Conservation (phyloP, 2,113 vertebrate genomes). For the Talpa occidentalis region DNA sequence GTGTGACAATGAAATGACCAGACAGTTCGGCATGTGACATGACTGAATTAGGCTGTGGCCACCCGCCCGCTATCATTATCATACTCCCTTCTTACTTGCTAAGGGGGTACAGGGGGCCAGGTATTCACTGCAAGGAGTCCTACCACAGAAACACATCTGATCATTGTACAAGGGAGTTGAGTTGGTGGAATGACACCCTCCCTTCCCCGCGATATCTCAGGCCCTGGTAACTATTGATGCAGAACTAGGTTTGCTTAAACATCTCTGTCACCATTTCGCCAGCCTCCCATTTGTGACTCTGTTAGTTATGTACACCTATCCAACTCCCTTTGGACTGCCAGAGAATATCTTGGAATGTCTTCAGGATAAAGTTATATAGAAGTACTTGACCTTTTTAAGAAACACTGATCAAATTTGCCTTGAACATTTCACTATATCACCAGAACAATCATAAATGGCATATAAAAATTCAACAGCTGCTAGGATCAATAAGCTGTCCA, state of each 20-base stretch:
- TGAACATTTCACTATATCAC: conserved; percentile 81
- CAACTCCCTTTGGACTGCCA: conserved; percentile 16
- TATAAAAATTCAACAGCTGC: conserved; percentile 82
- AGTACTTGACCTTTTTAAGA: conserved; percentile 75
- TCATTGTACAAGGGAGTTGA: not conserved
- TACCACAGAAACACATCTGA: not conserved
- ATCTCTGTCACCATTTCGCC: not conserved
- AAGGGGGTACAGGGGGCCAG: not conserved
- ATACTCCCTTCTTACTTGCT: not conserved
- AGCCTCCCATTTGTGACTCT: not conserved
- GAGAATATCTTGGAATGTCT: conserved; percentile 51
- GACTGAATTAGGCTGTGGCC: conserved; percentile 72
- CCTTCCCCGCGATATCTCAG: not conserved
- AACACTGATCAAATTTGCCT: conserved; percentile 77
- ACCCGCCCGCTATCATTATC: conserved; percentile 54
- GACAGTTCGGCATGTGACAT: conserved; percentile 33
- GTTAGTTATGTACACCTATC: conserved; percentile 58
- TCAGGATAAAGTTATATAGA: conserved; percentile 69
- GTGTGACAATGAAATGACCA: conserved; percentile 76
- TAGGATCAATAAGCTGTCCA: conserved; percentile 82
- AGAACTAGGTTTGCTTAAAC: conserved; percentile 20
- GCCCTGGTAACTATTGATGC: not conserved
- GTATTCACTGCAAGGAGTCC: not conserved
- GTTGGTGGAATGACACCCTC: not conserved
- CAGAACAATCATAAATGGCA: conserved; percentile 79